phyloP scores from a whole-genome alignment of 2,797 vertebrate species.

The Phaenicophaeus curvirostris region DNA sequence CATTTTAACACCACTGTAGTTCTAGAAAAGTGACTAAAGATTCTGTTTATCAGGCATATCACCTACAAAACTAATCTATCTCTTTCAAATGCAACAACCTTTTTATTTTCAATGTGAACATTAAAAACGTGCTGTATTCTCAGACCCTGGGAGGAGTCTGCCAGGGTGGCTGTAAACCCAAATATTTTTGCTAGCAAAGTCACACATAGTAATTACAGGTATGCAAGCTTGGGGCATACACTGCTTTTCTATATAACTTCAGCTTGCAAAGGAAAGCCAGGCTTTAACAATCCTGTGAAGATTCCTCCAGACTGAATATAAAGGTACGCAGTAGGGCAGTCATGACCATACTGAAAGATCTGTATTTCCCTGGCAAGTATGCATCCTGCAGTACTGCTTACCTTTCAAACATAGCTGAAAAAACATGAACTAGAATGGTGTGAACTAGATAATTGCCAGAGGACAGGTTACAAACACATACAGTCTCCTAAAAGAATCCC shows the following conservation, averaged over 20 bases:
- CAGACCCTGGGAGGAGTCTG: neutral
- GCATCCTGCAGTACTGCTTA: neutral
- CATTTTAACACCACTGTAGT: neutral
- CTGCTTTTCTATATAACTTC: neutral
- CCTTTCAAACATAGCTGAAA: neutral
- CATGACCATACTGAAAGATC: neutral
- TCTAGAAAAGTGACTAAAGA: neutral
- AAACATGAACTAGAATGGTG: accelerated
- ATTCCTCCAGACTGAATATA: neutral
- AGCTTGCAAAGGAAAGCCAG: neutral
- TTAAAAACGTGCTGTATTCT: neutral
- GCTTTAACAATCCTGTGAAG: neutral
- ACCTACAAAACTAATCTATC: neutral
- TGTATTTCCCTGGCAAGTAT: neutral
- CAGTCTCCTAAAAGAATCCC: neutral
- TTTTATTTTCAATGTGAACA: accelerated
- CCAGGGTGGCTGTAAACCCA: neutral
- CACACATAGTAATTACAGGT: accelerated
- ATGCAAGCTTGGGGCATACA: no score
- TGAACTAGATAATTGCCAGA: neutral
- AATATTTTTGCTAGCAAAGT: neutral
- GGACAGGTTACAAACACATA: neutral
- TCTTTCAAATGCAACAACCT: neutral
- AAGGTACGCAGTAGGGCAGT: neutral
- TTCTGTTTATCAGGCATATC: neutral